phyloP scores from a whole-genome alignment of 2,797 vertebrate genomes.

The Megaceryle alcyon region DNA sequence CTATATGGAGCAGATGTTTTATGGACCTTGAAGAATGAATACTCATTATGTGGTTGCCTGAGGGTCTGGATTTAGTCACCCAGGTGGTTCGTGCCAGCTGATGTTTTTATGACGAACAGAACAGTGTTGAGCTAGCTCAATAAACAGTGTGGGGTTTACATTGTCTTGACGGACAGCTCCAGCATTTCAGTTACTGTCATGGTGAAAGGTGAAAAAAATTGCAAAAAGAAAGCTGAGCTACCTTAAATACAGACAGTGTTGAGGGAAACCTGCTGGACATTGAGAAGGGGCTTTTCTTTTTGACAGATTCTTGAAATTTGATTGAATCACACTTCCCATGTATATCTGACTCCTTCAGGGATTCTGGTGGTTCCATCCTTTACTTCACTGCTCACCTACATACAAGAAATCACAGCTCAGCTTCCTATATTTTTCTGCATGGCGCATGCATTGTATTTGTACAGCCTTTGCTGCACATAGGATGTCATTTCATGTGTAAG shows the following conservation, averaged over 20 bases:
- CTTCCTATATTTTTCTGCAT: neutral
- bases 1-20: neutral
- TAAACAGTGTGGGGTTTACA: neutral
- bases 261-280: neutral
- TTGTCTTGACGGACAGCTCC: neutral
- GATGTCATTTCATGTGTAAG: neutral
- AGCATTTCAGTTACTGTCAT: neutral
- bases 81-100: neutral
- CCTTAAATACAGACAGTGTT: neutral
- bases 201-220: neutral
- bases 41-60: constrained; percentile 27
- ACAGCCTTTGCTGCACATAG: accelerated
- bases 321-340: neutral
- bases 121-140: neutral
- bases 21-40: neutral
- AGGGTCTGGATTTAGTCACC: constrained; percentile 30
- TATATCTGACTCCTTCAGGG: neutral
- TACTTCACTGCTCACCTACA: neutral
- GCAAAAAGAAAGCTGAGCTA: neutral
- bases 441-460: neutral
- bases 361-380: neutral
- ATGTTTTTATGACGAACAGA: constrained; percentile 15
- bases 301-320: neutral
- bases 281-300: neutral
- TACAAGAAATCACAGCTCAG: neutral